These are phyloP conservation scores for Drosophila limbata DNA, from an alignment of 2,888 invertebrate species.

Conservation along the genomic window DNA sequence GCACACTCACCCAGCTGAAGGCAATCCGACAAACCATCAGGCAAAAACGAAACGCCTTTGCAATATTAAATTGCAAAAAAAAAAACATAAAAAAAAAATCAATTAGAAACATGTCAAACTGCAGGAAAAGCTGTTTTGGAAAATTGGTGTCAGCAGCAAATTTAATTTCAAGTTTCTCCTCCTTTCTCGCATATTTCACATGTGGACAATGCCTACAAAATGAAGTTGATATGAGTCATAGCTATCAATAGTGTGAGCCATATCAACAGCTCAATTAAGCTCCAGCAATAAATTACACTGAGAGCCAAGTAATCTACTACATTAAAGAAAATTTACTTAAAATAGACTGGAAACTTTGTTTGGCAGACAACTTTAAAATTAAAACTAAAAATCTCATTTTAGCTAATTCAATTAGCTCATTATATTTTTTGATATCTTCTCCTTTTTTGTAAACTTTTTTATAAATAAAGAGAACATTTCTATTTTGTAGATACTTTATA, in stretches of 20 bases:
- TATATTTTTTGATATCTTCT: too few species aligned
- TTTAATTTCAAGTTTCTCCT: conserved; percentile 71
- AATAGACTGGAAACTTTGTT: too few species aligned
- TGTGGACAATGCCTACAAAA: conserved; percentile 48
- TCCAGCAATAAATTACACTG: too few species aligned
- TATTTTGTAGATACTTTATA: too few species aligned
- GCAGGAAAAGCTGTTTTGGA: conserved; percentile 78
- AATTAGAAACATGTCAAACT: conserved; percentile 82
- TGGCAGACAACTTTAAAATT: too few species aligned
- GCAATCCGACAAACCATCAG: conserved; percentile 38
- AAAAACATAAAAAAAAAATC: conserved; percentile 58
- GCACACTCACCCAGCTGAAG: conserved; percentile 43
- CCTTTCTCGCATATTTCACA: conserved; percentile 23
- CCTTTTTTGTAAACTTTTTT: too few species aligned
- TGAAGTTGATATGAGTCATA: conserved; percentile 26
- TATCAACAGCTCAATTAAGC: neutral
- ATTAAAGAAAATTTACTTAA: too few species aligned
- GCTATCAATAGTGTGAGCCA: neutral
- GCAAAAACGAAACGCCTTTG: conserved; percentile 58
- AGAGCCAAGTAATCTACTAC: neutral
- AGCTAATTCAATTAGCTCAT: too few species aligned
- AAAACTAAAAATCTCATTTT: too few species aligned
- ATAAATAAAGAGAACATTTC: too few species aligned
- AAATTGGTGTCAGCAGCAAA: conserved; percentile 81
- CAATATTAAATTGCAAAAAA: conserved; percentile 82